phyloP scores from a whole-genome alignment of 2,113 vertebrate species.

The Cichladusa arquata region DNA sequence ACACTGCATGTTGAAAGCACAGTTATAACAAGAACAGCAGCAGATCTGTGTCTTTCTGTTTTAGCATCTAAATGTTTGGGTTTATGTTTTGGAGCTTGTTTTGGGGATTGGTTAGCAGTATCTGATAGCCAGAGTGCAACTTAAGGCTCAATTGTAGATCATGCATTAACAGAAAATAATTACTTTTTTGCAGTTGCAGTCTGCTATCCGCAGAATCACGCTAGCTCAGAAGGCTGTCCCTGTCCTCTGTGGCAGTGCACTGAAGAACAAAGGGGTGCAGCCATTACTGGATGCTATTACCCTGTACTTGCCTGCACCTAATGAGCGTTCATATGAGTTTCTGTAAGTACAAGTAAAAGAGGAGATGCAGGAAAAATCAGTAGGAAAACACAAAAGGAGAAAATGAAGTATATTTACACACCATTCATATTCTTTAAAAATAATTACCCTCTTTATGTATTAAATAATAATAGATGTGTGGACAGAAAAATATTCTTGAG shows the following conservation, averaged over 20 bases:
- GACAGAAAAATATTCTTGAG: not conserved
- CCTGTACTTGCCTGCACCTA: conserved; percentile 87
- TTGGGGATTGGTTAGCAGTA: not conserved
- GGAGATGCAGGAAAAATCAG: not conserved
- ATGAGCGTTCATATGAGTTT: conserved; percentile 83
- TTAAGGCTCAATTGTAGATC: not conserved
- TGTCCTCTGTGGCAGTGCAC: conserved; percentile 90
- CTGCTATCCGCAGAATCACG: conserved; percentile 86
- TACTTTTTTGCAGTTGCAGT: conserved; percentile 75
- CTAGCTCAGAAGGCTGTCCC: conserved; percentile 87
- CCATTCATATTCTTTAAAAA: not conserved
- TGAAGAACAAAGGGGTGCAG: conserved; percentile 95
- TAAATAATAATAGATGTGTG: not conserved
- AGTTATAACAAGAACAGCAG: not conserved
- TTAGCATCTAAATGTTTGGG: not conserved
- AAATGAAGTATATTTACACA: not conserved
- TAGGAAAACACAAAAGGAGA: not conserved
- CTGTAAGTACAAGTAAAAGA: conserved; percentile 79
- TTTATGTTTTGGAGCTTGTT: not conserved
- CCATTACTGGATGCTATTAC: conserved; percentile 88
- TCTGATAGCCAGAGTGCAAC: not conserved
- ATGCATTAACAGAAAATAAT: not conserved
- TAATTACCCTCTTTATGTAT: not conserved
- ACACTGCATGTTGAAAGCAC: not conserved
- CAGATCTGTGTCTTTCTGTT: not conserved